phyloP scores from a whole-genome alignment of 2,888 invertebrate genomes.

The Charanyca ferruginea region DNA sequence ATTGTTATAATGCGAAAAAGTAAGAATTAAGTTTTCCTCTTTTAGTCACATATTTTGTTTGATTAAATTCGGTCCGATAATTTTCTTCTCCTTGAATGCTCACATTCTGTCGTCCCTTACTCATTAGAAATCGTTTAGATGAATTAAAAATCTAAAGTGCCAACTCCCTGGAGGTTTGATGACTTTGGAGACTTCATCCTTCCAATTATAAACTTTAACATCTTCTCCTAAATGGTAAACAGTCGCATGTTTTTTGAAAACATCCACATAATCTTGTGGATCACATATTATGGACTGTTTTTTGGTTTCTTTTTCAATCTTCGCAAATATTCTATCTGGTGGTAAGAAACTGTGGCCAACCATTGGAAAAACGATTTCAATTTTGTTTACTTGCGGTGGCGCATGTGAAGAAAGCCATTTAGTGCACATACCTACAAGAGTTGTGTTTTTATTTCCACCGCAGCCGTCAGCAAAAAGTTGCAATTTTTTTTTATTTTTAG shows the following conservation, averaged over 20 bases:
- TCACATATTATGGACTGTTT: constrained; percentile 5
- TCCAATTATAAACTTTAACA: constrained; percentile 13
- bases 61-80: too few relatives aligned
- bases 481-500: constrained; percentile 6
- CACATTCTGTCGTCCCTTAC: too few relatives aligned
- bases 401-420: constrained; percentile 8
- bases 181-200: constrained; percentile 11
- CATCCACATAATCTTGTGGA: constrained; percentile 19
- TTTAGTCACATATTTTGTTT: constrained; percentile 51
- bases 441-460: constrained; percentile 11
- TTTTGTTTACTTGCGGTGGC: constrained; percentile 7
- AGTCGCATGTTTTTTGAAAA: constrained; percentile 16
- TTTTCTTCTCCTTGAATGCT: too few relatives aligned
- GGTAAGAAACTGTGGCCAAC: constrained; percentile 7
- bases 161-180: constrained; percentile 17
- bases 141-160: constrained; percentile 8
- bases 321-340: constrained; percentile 10
- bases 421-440: constrained; percentile 18
- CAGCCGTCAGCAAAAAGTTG: constrained; percentile 12
- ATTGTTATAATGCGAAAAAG: constrained; percentile 27
- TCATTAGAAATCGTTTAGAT: too few relatives aligned
- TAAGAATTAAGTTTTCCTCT: constrained; percentile 21
- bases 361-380: constrained; percentile 13
- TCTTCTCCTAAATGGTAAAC: constrained; percentile 14
- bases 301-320: constrained; percentile 7